Evolutionary conservation across 1,140 invertebrate species (phyloP).

Genomic region (Anagrus nilaparvatae): DNA sequence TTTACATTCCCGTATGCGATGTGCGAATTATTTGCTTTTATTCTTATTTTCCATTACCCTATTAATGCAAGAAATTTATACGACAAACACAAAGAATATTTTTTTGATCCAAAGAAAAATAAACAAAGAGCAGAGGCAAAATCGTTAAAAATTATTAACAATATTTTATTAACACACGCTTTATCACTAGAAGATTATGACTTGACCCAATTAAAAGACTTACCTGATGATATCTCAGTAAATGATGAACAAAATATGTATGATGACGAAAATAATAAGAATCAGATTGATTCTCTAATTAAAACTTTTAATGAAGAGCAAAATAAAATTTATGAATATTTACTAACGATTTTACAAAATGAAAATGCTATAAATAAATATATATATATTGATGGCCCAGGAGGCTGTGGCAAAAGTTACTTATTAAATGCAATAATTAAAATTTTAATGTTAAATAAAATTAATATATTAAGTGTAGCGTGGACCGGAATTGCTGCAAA

Average conservation of each 20-base stretch:
- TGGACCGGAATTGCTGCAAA: constrained; percentile 6
- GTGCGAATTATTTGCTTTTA: constrained; percentile 6
- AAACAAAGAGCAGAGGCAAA: background rate
- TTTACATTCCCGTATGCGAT: constrained; percentile 2
- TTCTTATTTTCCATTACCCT: background rate
- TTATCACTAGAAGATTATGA: background rate
- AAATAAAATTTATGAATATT: background rate
- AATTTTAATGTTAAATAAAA: background rate
- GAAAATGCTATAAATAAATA: background rate
- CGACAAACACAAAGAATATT: background rate
- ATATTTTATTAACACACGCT: background rate
- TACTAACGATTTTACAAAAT: background rate
- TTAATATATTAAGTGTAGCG: background rate
- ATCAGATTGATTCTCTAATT: too few species aligned
- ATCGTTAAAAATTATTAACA: background rate
- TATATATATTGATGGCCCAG: constrained; percentile 2
- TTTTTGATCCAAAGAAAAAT: background rate
- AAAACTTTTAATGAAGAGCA: background rate
- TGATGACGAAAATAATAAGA: constrained; percentile 1
- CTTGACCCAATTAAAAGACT: too few species aligned
- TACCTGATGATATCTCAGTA: background rate
- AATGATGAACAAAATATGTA: background rate
- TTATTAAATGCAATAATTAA: background rate
- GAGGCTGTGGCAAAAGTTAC: background rate
- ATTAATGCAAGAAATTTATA: constrained; percentile 2